These are phyloP conservation scores for Oegoconia quadripuncta DNA, from an alignment of 2,888 invertebrate genomes.

Conservation along the genomic window DNA sequence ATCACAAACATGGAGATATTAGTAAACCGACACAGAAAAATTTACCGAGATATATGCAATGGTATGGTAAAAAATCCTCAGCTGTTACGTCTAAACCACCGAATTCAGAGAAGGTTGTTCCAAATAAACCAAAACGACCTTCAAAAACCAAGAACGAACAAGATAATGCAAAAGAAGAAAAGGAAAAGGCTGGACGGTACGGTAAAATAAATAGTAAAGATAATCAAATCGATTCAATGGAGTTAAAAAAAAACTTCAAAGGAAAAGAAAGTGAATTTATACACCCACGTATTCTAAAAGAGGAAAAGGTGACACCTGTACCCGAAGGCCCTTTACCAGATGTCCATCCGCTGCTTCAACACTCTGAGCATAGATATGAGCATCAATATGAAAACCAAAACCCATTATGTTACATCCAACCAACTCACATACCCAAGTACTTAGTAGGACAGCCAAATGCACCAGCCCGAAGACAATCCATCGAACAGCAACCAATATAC, in stretches of 20 bases:
- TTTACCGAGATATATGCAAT: constrained; percentile 87
- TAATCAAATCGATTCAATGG: constrained; percentile 52
- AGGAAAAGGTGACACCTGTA: constrained; percentile 71
- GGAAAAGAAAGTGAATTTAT: constrained; percentile 77
- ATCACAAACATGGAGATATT: constrained; percentile 43
- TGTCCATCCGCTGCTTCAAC: constrained; percentile 85
- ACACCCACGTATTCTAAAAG: constrained; percentile 67
- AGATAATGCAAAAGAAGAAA: constrained; percentile 41
- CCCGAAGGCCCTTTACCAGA: constrained; percentile 67
- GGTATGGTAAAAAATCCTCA: constrained; percentile 83
- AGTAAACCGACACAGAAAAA: constrained; percentile 64
- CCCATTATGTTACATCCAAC: constrained; percentile 74
- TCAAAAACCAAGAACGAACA: constrained; percentile 56
- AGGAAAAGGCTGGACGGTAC: constrained; percentile 52
- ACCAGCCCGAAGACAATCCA: constrained; percentile 46
- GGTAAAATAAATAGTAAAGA: constrained; percentile 69
- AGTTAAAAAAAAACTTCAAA: constrained; percentile 79
- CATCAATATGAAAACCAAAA: constrained; percentile 78
- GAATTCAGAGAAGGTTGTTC: constrained; percentile 61
- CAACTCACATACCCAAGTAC: constrained; percentile 81
- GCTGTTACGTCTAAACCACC: constrained; percentile 52
- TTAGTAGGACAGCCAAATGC: constrained; percentile 76
- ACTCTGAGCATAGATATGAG: constrained; percentile 88
- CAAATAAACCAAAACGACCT: constrained; percentile 68
- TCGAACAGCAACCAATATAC: constrained; percentile 68